Percentiles rank a stretch among this genome's conserved stretches.
These are phyloP conservation scores for Polypedilum pembai DNA, from an alignment of 1,140 invertebrate species.

Conservation along the genomic window DNA sequence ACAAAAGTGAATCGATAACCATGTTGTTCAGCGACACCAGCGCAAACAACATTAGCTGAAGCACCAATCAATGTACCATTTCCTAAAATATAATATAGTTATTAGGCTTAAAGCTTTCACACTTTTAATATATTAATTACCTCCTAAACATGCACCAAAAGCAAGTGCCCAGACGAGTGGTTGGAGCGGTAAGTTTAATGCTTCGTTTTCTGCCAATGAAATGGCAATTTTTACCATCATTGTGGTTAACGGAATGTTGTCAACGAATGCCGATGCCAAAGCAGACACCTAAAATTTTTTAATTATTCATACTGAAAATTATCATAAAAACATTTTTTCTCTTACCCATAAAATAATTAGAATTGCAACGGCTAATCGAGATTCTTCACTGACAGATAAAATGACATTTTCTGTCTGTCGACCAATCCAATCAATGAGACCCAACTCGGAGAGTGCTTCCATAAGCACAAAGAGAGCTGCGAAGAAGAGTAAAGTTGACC, in stretches of 20 bases:
- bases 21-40: slow-evolving; percentile 76
- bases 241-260: slow-evolving; percentile 78
- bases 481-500: slow-evolving; percentile 78
- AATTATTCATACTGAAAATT: not conserved
- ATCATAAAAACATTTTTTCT: not conserved
- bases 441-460: slow-evolving; percentile 52
- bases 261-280: slow-evolving; percentile 70
- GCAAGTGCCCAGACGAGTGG: slow-evolving; percentile 71
- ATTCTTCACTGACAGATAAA: slow-evolving; percentile 49
- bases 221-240: slow-evolving; percentile 76
- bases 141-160: slow-evolving; percentile 75
- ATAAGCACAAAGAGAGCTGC: slow-evolving; percentile 71
- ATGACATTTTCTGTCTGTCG: slow-evolving; percentile 55
- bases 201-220: slow-evolving; percentile 52
- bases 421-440: slow-evolving; percentile 61
- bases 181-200: slow-evolving; percentile 57
- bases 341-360: slow-evolving; percentile 57
- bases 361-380: slow-evolving; percentile 56
- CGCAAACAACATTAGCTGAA: slow-evolving; percentile 76
- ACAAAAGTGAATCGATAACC: slow-evolving; percentile 71
- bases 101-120: not conserved
- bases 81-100: slow-evolving; percentile 44
- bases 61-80: slow-evolving; percentile 78
- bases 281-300: slow-evolving; percentile 52
- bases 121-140: slow-evolving; percentile 43